Base-by-base conservation (phyloP, 2,888 invertebrate species). In the Lysandra coridon region DNA sequence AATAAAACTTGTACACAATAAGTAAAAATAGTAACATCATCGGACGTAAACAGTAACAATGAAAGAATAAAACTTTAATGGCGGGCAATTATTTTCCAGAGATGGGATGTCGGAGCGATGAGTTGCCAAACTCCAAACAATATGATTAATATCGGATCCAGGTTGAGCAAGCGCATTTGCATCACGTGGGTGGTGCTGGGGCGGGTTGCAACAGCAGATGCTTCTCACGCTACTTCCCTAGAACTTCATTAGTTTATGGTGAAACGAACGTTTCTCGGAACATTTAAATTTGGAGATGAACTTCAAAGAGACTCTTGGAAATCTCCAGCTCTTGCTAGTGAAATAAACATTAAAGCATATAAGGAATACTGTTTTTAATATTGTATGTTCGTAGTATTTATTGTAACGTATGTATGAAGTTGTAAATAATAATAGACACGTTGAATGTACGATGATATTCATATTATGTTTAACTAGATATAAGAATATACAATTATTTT, bases 171-270 rank as follows among this genome's bases (percentile, higher is more conserved):
- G 81, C 76, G 82, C 80, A 80, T 77, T 78, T 78, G 80, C 75
- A 73, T 44, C 62, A 80, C 81, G 78, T 79, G 82, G 83, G 82
- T 82, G 83, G 80, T 57, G 75, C 76, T 78, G 80, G 76, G 80
- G 80, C 73, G 80, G 79, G 73, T 79, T 81, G 82, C 80, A 81
- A 77, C 73, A 79, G 80, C 69, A 79, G 80, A 80, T 81, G 81
- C 80, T 69, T 80, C 75, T 81, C 73, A 49, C 74, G 78, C 60
- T 2, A 76, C 30, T 76, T 76, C 76, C 76, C 57, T 76, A 53
- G 53, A 75, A 49, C 23, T 76, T 75, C 74, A 73, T 80, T 74
- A 78, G 69, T 14, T 69, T 69, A 17, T 69, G 64, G 64, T 30
- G 30, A 64, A 23, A 64, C 64, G 69, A 33, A 33, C 12, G 37